Evolutionary conservation across 2,113 vertebrate genomes (phyloP), one percentile per base, ranked within the genome.

Genomic region (Ochotona curzoniae): DNA sequence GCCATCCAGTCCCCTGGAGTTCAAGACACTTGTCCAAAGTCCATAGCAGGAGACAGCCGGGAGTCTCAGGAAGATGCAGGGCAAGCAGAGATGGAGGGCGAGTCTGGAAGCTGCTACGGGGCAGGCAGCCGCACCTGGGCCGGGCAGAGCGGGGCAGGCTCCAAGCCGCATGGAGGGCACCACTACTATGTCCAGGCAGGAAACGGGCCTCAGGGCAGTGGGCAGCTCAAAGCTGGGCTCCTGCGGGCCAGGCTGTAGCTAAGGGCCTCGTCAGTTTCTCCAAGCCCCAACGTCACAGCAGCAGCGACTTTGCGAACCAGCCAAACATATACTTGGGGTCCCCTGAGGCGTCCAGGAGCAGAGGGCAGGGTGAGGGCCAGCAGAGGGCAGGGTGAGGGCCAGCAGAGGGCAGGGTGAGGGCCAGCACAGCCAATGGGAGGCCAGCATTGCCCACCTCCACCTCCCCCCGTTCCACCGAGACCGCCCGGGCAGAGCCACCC

Each of bases 401-500:
- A 67, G 79, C 61, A 25, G n/a, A n/a, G 15, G 84, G 63, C 64
- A 18, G 5, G 63, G 80, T 5, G 9, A 17, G 7, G 30, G 75
- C 54, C 54, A 57, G 54, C 54, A 57, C 12, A n/a, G 51, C 78
- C 44, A 21, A 20, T 1, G 9, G 1, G 30, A 12, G 4, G 20
- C 20, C 47, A 1, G 0, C 14, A 69, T 47, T n/a, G 7, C 47
- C 28, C 47, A 17, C 35, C 47, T 25, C 73, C 0, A 5, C 44
- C 83, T 57, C 83, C 63, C 61, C 11, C 0, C 4, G 7, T 23
- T 17, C 70, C 12, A 1, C 17, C 18, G 75, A 88, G 70, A 44
- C 78, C 10, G 25, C 76, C 66, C 6, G 35, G 73, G 49, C 86
- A 93, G 71, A 90, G 93, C 71, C 87, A 4, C 93, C 91, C 89